phyloP scores from a whole-genome alignment of 2,113 vertebrate genomes.

The Phyllostomus hastatus region DNA sequence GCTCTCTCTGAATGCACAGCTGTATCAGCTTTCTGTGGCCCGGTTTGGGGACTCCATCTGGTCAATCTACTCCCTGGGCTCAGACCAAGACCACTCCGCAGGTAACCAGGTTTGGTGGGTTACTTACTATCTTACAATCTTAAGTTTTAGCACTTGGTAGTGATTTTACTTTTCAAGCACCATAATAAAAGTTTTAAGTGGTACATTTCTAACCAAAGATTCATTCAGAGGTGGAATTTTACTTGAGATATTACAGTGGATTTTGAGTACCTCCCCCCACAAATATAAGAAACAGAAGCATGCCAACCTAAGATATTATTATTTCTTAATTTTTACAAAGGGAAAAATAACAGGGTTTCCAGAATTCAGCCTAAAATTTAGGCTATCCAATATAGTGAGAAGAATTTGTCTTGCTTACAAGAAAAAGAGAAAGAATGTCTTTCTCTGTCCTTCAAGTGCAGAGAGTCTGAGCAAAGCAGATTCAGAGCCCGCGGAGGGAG shows the following conservation, averaged over 20 bases:
- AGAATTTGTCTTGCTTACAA: conserved; percentile 28
- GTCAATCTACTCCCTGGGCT: conserved; percentile 56
- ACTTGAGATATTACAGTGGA: background rate
- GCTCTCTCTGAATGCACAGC: background rate
- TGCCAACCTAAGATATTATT: background rate
- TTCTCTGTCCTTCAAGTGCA: background rate
- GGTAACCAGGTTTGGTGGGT: background rate
- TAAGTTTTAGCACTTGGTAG: background rate
- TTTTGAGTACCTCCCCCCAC: background rate
- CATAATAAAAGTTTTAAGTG: background rate
- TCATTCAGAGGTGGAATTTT: conserved; percentile 18
- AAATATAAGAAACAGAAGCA: background rate
- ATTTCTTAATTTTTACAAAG: background rate
- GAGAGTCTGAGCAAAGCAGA: conserved; percentile 25
- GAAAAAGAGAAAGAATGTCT: conserved; percentile 18
- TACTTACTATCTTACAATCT: background rate
- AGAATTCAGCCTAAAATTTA: background rate
- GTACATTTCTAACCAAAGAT: background rate
- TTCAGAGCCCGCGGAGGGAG: background rate
- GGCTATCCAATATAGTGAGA: background rate
- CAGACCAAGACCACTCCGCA: background rate
- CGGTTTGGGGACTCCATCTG: conserved; percentile 11
- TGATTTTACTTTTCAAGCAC: conserved; percentile 4
- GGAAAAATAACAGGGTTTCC: background rate
- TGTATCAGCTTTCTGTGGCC: conserved; percentile 31